phyloP scores from a whole-genome alignment of 92 coral and sea anemone genomes.

The Zoanthus sociatus region DNA sequence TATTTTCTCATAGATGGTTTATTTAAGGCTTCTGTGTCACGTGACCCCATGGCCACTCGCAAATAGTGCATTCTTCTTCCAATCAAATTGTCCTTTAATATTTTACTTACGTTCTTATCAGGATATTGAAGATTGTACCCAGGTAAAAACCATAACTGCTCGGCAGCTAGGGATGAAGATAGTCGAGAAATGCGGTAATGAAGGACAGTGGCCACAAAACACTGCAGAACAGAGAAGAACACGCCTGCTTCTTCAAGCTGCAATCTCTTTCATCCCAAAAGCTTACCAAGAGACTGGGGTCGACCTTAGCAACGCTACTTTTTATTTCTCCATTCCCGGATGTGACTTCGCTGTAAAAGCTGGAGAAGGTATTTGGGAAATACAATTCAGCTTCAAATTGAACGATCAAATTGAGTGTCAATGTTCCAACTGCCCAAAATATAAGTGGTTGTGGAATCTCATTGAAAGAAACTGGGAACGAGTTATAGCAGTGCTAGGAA shows the following conservation, averaged over 20 bases:
- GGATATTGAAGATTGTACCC: constrained; percentile 34
- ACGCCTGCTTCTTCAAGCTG: constrained; percentile 26
- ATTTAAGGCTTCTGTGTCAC: neutral
- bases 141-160: constrained; percentile 20
- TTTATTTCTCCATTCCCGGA: constrained; percentile 34
- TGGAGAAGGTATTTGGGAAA: constrained; percentile 17
- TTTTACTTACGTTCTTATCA: neutral
- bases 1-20: too few species aligned
- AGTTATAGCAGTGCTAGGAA: neutral
- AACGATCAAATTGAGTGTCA: constrained; percentile 2
- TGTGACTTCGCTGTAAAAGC: constrained; percentile 28
- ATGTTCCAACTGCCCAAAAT: constrained; percentile 6
- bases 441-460: neutral
- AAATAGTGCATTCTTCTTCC: neutral
- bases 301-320: constrained; percentile 34
- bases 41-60: neutral
- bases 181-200: constrained; percentile 19
- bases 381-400: constrained; percentile 15
- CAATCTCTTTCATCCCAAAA: constrained; percentile 24
- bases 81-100: neutral
- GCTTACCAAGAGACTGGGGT: constrained; percentile 24
- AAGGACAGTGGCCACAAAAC: constrained; percentile 35
- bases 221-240: constrained; percentile 17
- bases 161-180: constrained; percentile 12
- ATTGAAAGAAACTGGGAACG: constrained; percentile 1